Evolutionary conservation across 2,113 vertebrate species (phyloP).

Genomic region (Sphaerodactylus townsendi): DNA sequence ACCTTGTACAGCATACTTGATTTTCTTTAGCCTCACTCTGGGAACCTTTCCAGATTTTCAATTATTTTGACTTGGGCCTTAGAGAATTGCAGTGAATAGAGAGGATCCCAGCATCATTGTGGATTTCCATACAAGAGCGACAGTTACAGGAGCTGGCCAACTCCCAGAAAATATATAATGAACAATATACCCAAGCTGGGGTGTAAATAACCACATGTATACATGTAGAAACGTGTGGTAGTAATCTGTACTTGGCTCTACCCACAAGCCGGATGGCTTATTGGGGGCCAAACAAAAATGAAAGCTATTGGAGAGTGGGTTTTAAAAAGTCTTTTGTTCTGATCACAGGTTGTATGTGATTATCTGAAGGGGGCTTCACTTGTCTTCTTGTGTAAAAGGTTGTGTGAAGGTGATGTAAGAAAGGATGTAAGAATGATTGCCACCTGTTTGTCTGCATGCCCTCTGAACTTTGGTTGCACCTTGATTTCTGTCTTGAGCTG

Average conservation of each 20-base stretch:
- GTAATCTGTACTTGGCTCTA: not conserved
- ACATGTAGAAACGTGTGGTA: not conserved
- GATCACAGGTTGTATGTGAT: no score
- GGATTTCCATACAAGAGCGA: not conserved
- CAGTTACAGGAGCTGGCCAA: not conserved
- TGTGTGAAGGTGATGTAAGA: no score
- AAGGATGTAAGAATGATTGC: no score
- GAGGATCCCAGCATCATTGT: not conserved
- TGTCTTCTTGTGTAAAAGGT: no score
- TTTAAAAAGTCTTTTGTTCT: not conserved
- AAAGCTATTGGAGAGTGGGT: not conserved
- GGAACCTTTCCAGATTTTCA: conserved; percentile 20
- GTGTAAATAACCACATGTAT: conserved; percentile 5
- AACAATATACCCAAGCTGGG: not conserved
- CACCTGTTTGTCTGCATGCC: no score
- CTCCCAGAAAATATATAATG: conserved; percentile 19
- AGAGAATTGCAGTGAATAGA: not conserved
- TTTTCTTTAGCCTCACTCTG: conserved; percentile 10
- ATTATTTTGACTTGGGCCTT: not conserved
- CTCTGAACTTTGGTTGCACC: no score
- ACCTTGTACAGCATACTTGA: not conserved
- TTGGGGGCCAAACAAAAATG: not conserved
- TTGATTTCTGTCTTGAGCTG: no score
- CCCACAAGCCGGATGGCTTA: not conserved
- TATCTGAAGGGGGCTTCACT: no score